Base-by-base conservation (phyloP, 2,888 invertebrate species). In the Nebria brevicollis region DNA sequence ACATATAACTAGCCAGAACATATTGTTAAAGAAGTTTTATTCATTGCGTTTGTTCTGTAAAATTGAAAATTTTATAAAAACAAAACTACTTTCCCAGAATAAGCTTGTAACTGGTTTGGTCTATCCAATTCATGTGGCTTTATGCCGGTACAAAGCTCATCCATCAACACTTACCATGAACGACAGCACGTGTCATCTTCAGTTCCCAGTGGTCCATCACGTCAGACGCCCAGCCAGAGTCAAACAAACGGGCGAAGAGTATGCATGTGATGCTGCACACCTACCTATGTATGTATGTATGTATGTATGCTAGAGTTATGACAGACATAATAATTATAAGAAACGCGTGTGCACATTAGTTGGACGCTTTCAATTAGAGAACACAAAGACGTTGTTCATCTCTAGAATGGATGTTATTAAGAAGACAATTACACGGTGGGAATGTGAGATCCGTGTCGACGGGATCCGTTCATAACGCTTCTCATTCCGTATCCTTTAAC, bases 361-460 rank as follows among this genome's bases (percentile, higher is more conserved):
- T 73, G 73, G 73, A 73, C 73, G 73, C 81, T 75, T 81, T 81
- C 81, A 81, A 81, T 81, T 81, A 81, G 76, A 72, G 81, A 75
- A 66, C 81, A 81, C 81, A 81, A 81, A 81, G 81, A 81, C 81
- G 79, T 75, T 81, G 81, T 81, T 81, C 81, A 81, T 81, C 81
- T 81, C 66, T 72, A 81, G 81, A 81, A 81, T 81, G 81, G 81
- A 81, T 81, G 81, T 81, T 81, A 81, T 81, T 81, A 81, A 81
- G 81, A 81, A 81, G 81, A 81, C 81, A 81, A 81, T 81, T 81
- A 81, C 81, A 72, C 70, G 78, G 81, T 64, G 81, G 81, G 81
- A 81, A 81, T 81, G 81, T 72, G 81, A 81, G 70, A 70, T 70
- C 70, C 70, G 70, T 70, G 70, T 26, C 70, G 70, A 70, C 70